Evolutionary conservation across 2,797 vertebrate genomes (phyloP).

Genomic region (Aselliscus stoliczkanus): DNA sequence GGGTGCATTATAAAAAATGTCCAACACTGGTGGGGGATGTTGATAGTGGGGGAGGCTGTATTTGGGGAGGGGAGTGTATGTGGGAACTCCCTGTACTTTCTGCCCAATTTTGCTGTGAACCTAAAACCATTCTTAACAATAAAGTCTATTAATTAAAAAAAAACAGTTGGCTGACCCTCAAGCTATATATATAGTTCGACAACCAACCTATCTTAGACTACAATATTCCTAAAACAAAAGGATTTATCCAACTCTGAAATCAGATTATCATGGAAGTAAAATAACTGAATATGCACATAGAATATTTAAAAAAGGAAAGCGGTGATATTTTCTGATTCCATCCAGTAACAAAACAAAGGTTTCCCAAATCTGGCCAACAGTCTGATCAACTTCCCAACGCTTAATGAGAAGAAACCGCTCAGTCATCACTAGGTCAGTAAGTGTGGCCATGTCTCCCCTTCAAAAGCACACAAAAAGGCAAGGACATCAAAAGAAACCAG

Average conservation of each 20-base stretch:
- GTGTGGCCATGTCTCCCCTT: neutral
- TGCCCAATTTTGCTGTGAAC: neutral
- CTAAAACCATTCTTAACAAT: slow-evolving; percentile 13
- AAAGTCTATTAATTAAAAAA: neutral
- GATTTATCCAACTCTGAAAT: neutral
- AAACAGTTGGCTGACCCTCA: neutral
- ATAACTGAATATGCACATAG: neutral
- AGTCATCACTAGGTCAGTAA: slow-evolving; percentile 21
- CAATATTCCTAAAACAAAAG: neutral
- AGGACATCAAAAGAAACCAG: neutral
- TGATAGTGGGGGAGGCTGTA: neutral
- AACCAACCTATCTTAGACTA: neutral
- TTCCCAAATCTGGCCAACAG: slow-evolving; percentile 36
- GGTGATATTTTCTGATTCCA: slow-evolving; percentile 2
- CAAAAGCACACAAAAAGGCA: slow-evolving; percentile 16
- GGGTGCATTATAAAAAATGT: neutral
- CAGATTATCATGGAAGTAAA: slow-evolving; percentile 14
- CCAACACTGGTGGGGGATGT: neutral
- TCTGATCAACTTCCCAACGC: slow-evolving; percentile 1
- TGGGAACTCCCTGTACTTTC: neutral
- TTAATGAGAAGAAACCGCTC: slow-evolving; percentile 8
- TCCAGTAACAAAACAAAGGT: slow-evolving; percentile 9
- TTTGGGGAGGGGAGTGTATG: neutral
- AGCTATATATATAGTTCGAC: neutral
- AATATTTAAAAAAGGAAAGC: slow-evolving; percentile 7